Conservation (phyloP, 2,113 vertebrate genomes). For the Laticauda laticaudata region DNA sequence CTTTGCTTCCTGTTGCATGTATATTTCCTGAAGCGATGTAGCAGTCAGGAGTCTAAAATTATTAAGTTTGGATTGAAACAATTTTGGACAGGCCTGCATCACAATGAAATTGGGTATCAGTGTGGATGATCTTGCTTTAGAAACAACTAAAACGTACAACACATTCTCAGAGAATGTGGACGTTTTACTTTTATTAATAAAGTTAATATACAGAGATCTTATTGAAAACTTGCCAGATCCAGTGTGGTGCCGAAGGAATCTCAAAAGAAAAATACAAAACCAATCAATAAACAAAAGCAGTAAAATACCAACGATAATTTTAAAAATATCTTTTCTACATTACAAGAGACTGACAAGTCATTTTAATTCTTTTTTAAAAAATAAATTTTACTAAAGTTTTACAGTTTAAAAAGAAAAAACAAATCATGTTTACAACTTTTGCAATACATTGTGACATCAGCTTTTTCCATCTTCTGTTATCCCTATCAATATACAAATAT, state of each 20-base stretch:
- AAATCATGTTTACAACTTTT: no score
- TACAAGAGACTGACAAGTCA: background rate
- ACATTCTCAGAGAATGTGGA: background rate
- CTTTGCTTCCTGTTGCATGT: background rate
- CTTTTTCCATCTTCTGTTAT: no score
- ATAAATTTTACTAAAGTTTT: no score
- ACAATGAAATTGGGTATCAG: background rate
- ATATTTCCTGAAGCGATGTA: constrained; percentile 10
- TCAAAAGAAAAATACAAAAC: background rate
- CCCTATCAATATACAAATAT: no score
- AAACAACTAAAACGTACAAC: constrained; percentile 6
- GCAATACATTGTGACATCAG: no score
- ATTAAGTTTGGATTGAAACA: background rate
- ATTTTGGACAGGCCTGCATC: background rate
- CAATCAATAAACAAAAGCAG: background rate
- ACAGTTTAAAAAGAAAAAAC: no score
- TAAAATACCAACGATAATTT: background rate
- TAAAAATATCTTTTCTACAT: background rate
- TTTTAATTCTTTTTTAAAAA: background rate
- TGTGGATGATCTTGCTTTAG: background rate
- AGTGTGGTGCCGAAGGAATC: background rate
- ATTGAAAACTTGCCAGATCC: background rate
- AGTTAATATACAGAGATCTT: background rate
- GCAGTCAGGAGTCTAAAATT: background rate
- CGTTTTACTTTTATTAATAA: background rate